Conservation (phyloP, 2,888 invertebrate genomes). For the Barypeithes pellucidus region DNA sequence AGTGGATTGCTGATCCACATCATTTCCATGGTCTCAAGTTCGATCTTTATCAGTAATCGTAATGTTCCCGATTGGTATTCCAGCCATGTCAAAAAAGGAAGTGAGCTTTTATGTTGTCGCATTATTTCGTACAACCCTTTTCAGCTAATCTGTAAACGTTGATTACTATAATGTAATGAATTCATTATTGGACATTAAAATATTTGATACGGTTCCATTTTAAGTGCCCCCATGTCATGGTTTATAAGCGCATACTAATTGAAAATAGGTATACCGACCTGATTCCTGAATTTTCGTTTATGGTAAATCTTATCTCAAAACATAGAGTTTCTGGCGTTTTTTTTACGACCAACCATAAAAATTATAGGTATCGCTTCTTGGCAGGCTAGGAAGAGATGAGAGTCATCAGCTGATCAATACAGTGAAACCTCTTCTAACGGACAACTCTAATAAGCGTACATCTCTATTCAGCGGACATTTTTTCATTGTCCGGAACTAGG, state of each 20-base stretch:
- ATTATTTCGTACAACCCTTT: conserved; percentile 46
- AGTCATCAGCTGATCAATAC: too few relatives aligned
- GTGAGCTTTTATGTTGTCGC: conserved; percentile 48
- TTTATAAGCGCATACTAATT: not conserved
- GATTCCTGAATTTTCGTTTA: too few relatives aligned
- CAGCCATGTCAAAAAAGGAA: conserved; percentile 48
- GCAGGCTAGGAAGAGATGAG: too few relatives aligned
- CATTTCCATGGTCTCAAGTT: not conserved
- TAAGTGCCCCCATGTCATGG: not conserved
- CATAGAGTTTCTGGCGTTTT: too few relatives aligned
- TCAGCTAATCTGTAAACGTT: conserved; percentile 23
- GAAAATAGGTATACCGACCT: too few relatives aligned
- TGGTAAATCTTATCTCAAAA: too few relatives aligned
- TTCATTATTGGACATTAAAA: conserved; percentile 25
- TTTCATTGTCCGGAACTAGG: too few relatives aligned
- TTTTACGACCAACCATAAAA: too few relatives aligned
- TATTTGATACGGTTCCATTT: conserved; percentile 6
- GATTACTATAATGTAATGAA: conserved; percentile 35
- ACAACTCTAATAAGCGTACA: too few relatives aligned
- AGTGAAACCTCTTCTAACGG: too few relatives aligned
- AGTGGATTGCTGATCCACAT: not conserved
- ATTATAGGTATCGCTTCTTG: too few relatives aligned
- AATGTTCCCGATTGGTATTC: conserved; percentile 43
- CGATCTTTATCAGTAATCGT: conserved; percentile 20
- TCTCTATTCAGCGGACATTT: too few relatives aligned